Base-by-base conservation (phyloP, 1,140 invertebrate genomes). In the Drosophila rufa region DNA sequence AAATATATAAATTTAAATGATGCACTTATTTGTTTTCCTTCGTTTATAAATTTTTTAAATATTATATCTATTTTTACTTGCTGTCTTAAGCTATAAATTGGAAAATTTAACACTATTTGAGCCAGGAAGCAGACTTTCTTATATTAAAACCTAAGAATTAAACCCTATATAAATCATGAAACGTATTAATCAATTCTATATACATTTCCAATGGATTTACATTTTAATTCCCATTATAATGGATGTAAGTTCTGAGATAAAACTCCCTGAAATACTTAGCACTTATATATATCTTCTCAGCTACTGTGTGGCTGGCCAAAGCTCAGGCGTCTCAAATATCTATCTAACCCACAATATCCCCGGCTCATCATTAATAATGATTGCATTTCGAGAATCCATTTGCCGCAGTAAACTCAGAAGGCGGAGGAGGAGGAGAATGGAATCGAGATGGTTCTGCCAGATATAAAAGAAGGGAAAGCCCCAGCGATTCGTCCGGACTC, bases 371-470 rank as follows among this genome's bases (percentile, higher is more conserved):
- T 73, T 73, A 73, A 59, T 71, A 71, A 69, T 50, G 53, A 73
- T 73, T 71, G 45, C 65, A 50, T 58, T 58, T 70, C 66, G 27
- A 71, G 68, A 58, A 71, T 58, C 45, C 69, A 59, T 73, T 73
- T 73, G 67, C 67, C 53, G 57, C 45, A 73, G 19, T 12, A 40
- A 67, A 17, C 17, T 11, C 12, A 11, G 33, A 11, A 8, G 12
- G 3, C 9, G 33, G 30, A 3, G 36, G 47, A 12, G 57, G 25
- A 9, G 27, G 30, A 25, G 59, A 9, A 25, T 59, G 48, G 57
- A 36, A 51, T 61, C 53, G 36, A 56, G 53, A 40, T 55, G 33
- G 17, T 19, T 38, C 33, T 55, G 53, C 19, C 33, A 55, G 36
- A 22, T 40, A 38, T 62, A 38, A 42, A 55, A 15, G 45, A 40